Evolutionary conservation across 35 echinoderm and acorn worm genomes (phyloP).

Genomic region (Ophioderma brevispina): DNA sequence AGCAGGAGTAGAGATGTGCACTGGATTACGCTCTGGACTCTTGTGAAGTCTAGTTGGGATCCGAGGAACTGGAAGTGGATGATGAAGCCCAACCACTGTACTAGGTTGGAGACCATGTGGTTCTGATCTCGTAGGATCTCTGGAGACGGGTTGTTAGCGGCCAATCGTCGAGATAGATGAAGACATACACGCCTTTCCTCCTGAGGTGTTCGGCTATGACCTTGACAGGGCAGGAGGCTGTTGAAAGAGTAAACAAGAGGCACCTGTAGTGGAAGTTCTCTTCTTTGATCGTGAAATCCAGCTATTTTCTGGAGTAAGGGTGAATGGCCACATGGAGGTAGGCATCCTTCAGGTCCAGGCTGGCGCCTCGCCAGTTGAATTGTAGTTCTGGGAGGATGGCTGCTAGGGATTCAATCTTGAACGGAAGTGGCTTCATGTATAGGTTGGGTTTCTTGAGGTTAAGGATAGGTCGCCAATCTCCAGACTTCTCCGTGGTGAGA

Average conservation of each 20-base stretch:
- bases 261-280: neutral
- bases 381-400: neutral
- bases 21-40: neutral
- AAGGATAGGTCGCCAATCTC: neutral
- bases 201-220: conserved; percentile 11
- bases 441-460: neutral
- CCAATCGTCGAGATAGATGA: neutral
- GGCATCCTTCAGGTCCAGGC: neutral
- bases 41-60: neutral
- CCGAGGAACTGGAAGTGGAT: conserved; percentile 32
- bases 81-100: neutral
- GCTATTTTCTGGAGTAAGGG: neutral
- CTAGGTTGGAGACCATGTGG: neutral
- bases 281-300: neutral
- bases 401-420: neutral
- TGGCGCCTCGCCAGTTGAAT: neutral
- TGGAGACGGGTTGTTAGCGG: neutral
- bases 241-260: no score
- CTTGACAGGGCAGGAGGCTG: neutral
- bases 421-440: neutral
- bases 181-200: conserved; percentile 1
- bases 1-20: neutral
- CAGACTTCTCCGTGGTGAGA: neutral
- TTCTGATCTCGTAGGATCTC: neutral
- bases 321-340: neutral